These are phyloP conservation scores for Apis dorsata DNA, from an alignment of 1,140 invertebrate species.

Conservation along the genomic window DNA sequence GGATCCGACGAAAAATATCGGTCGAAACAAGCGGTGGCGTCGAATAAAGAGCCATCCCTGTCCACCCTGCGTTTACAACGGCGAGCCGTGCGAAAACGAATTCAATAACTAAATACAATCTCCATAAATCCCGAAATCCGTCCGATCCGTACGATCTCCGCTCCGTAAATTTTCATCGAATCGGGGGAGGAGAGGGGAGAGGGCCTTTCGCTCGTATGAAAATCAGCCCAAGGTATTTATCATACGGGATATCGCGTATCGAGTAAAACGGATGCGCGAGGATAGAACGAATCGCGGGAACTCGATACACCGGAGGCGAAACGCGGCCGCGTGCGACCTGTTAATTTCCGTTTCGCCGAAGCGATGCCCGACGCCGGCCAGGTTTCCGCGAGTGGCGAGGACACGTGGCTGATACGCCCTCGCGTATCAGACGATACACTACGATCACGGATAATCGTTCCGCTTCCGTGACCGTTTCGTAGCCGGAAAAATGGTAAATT, in stretches of 20 bases:
- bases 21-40: not conserved
- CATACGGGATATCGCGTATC: slow-evolving; percentile 9
- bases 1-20: not conserved
- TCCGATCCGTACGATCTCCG: not conserved
- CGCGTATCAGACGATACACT: too few species aligned
- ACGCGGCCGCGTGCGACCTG: not conserved
- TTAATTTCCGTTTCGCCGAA: slow-evolving; percentile 53
- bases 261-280: slow-evolving; percentile 20
- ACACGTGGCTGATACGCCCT: too few species aligned
- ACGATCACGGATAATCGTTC: too few species aligned
- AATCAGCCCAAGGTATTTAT: slow-evolving; percentile 44
- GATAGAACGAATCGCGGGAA: slow-evolving; percentile 9
- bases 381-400: slow-evolving; percentile 27
- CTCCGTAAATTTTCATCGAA: not conserved
- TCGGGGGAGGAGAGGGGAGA: not conserved
- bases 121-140: slow-evolving; percentile 39
- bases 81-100: not conserved
- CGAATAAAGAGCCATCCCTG: not conserved
- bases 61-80: not conserved
- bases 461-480: too few species aligned
- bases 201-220: slow-evolving; percentile 5
- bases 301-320: slow-evolving; percentile 3
- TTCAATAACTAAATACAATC: slow-evolving; percentile 45
- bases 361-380: slow-evolving; percentile 35
- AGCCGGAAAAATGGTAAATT: too few species aligned